A percentile compares a stretch with the other conserved stretches of the same genome.
phyloP scores from a whole-genome alignment of 2,888 invertebrate genomes.

The Dioctria rufipes region DNA sequence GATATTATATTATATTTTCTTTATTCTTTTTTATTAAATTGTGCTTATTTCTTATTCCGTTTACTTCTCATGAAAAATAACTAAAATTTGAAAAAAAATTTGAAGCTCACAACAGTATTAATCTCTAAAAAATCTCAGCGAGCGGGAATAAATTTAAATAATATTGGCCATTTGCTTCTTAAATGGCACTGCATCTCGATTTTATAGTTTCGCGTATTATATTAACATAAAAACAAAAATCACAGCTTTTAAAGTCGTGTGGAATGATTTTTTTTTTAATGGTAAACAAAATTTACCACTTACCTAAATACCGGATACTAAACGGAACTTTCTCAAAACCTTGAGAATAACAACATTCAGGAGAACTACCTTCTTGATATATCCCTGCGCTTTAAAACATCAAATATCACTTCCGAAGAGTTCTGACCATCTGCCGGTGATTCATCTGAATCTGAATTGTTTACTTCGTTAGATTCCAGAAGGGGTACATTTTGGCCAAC shows the following conservation, averaged over 20 bases:
- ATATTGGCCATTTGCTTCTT: too few relatives aligned
- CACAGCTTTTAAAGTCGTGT: conserved; percentile 33
- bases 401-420: conserved; percentile 73
- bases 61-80: too few relatives aligned
- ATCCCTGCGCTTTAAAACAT: conserved; percentile 74
- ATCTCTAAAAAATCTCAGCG: too few relatives aligned
- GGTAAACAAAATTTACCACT: too few relatives aligned
- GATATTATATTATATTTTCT: too few relatives aligned
- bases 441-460: conserved; percentile 68
- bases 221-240: neutral
- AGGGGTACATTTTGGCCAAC: conserved; percentile 67
- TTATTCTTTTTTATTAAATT: too few relatives aligned
- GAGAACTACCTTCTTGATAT: conserved; percentile 56
- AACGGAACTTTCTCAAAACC: conserved; percentile 1
- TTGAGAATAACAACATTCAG: neutral
- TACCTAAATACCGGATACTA: neutral
- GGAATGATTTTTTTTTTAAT: neutral
- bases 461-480: conserved; percentile 63
- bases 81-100: too few relatives aligned
- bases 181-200: too few relatives aligned
- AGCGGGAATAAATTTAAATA: too few relatives aligned
- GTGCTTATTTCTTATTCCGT: too few relatives aligned
- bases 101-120: too few relatives aligned
- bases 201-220: too few relatives aligned
- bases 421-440: conserved; percentile 72